Percentiles rank a stretch among this genome's conserved stretches.
phyloP scores from a whole-genome alignment of 2,113 vertebrate genomes.

The Cinclus mexicanus region DNA sequence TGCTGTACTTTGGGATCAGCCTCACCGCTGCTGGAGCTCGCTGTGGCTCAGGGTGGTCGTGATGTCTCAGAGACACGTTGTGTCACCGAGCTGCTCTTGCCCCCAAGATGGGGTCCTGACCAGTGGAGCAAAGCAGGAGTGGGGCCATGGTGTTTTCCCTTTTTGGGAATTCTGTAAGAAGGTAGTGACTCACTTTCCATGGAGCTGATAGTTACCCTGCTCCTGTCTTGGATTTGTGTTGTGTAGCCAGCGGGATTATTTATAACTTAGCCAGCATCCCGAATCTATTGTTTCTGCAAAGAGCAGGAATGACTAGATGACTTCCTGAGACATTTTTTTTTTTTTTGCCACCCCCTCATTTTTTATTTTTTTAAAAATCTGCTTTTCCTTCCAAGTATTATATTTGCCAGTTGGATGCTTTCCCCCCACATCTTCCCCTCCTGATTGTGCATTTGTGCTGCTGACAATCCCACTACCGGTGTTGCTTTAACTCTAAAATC shows the following conservation, averaged over 20 bases:
- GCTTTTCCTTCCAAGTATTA: conserved; percentile 72
- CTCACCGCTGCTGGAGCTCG: accelerated
- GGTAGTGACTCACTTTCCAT: conserved; percentile 62
- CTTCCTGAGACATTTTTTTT: conserved; percentile 64
- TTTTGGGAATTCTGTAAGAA: conserved; percentile 51
- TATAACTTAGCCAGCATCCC: conserved; percentile 65
- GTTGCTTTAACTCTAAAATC: conserved; percentile 25
- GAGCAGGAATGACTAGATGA: conserved; percentile 67
- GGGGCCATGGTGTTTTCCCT: neutral
- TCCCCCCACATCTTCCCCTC: conserved; percentile 58
- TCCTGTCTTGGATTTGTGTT: conserved; percentile 52
- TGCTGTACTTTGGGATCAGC: neutral
- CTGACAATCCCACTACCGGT: conserved; percentile 41
- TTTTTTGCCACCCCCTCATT: conserved; percentile 56
- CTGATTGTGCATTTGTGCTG: conserved; percentile 49
- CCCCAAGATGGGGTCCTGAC: accelerated
- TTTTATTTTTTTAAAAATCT: conserved; percentile 42
- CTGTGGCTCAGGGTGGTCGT: accelerated
- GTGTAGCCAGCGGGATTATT: conserved; percentile 62
- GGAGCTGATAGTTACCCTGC: conserved; percentile 28
- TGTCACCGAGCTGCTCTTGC: neutral
- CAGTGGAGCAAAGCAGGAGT: accelerated
- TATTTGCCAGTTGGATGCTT: conserved; percentile 58
- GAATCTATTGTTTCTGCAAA: conserved; percentile 67
- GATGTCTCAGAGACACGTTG: accelerated